These are phyloP conservation scores for Morus bassanus DNA, from an alignment of 2,797 vertebrate species.

Conservation along the genomic window DNA sequence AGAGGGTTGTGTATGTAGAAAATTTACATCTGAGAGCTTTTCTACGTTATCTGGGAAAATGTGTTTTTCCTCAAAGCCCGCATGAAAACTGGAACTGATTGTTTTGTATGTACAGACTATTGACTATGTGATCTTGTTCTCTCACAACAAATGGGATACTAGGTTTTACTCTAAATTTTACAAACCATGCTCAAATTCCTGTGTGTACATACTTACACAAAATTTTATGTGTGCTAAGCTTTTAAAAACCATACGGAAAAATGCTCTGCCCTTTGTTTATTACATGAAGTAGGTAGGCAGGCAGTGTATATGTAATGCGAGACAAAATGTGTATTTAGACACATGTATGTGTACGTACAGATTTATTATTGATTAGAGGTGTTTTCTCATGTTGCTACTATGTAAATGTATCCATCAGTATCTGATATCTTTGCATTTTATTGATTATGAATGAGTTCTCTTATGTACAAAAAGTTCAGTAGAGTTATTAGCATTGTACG, in stretches of 20 bases:
- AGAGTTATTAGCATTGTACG: background rate
- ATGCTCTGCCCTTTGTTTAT: background rate
- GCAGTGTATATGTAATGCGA: background rate
- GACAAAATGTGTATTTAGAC: background rate
- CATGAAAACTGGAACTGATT: background rate
- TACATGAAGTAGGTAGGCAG: background rate
- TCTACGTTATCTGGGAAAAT: background rate
- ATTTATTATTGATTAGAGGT: background rate
- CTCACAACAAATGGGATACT: background rate
- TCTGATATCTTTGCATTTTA: background rate
- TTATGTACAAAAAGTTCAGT: background rate
- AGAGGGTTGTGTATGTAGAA: background rate
- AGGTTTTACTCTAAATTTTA: background rate
- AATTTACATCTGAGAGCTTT: background rate
- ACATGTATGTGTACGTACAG: accelerated
- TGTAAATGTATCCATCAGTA: background rate
- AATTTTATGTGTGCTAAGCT: background rate
- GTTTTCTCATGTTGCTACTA: background rate
- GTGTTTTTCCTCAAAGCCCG: background rate
- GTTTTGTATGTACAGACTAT: background rate
- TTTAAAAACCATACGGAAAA: background rate
- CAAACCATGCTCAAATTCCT: background rate
- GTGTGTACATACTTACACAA: accelerated
- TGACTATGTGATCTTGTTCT: background rate
- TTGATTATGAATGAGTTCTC: background rate